Conservation (phyloP, 1,140 invertebrate species). For the Cataglyphis hispanica region DNA sequence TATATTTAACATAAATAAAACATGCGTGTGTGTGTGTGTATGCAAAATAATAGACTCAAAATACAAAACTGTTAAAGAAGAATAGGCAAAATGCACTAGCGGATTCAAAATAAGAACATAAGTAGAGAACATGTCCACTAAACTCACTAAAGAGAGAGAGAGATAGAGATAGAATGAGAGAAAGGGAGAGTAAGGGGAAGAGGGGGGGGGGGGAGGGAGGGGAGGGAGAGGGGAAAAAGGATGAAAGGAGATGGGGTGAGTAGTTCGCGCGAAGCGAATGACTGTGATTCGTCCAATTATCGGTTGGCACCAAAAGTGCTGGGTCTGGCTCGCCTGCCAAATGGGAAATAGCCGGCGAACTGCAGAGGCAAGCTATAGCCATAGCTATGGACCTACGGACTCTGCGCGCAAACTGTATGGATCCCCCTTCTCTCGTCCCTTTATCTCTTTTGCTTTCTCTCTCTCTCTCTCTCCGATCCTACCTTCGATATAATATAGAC, state of each 20-base stretch:
- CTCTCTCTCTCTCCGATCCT: neutral
- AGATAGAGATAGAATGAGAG: constrained; percentile 13
- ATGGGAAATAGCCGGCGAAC: constrained; percentile 82
- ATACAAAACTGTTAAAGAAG: constrained; percentile 17
- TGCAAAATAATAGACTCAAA: constrained; percentile 16
- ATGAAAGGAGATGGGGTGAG: constrained; percentile 24
- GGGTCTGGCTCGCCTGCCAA: constrained; percentile 83
- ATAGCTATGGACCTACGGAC: constrained; percentile 71
- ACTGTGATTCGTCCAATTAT: constrained; percentile 84
- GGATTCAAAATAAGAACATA: constrained; percentile 25
- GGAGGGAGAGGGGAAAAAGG: neutral
- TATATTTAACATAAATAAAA: constrained; percentile 5
- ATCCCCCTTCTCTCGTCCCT: constrained; percentile 26
- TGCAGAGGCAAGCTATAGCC: constrained; percentile 77
- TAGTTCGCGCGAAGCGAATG: constrained; percentile 80
- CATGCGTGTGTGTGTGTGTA: too few species aligned
- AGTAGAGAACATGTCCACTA: neutral
- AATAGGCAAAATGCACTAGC: neutral
- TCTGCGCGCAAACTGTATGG: constrained; percentile 67
- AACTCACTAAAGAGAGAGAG: neutral
- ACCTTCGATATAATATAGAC: constrained; percentile 58
- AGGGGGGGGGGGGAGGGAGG: neutral
- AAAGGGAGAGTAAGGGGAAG: neutral
- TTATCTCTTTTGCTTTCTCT: constrained; percentile 35
- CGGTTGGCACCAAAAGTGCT: constrained; percentile 83